Evolutionary conservation across 2,113 vertebrate species (phyloP).

Genomic region (Mustela nigripes): DNA sequence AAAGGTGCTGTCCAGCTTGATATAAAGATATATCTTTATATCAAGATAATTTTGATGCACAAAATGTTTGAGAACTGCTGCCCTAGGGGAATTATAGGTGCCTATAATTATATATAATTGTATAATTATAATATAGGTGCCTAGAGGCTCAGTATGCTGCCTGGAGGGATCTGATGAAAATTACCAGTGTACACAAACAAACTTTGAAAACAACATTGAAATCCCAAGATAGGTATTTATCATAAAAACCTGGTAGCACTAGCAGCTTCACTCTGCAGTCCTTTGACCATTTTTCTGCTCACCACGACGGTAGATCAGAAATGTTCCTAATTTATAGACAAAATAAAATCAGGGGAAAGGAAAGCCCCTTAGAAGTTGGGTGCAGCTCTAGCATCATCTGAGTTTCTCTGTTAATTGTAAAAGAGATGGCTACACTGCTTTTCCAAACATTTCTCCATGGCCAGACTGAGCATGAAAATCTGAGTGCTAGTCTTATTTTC

Average conservation of each 20-base stretch:
- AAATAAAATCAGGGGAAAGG: background rate
- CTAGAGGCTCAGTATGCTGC: background rate
- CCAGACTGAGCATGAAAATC: background rate
- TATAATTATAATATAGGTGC: background rate
- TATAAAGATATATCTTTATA: no score
- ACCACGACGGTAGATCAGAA: background rate
- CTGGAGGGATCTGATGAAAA: background rate
- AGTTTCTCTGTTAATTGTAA: background rate
- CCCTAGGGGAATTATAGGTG: background rate
- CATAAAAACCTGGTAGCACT: background rate
- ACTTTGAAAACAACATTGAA: background rate
- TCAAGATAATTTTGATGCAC: background rate
- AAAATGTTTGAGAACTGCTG: background rate
- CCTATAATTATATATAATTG: background rate
- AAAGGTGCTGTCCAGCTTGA: background rate
- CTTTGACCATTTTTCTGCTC: background rate
- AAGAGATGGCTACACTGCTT: background rate
- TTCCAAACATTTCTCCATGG: background rate
- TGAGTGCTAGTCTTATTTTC: background rate
- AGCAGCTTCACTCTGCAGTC: background rate
- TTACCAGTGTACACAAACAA: background rate
- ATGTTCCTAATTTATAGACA: background rate
- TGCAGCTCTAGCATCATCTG: background rate
- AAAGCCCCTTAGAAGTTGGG: background rate
- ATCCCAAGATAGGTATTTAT: background rate